Evolutionary conservation across 1,140 invertebrate genomes (phyloP).

Genomic region (Uloborus diversus): DNA sequence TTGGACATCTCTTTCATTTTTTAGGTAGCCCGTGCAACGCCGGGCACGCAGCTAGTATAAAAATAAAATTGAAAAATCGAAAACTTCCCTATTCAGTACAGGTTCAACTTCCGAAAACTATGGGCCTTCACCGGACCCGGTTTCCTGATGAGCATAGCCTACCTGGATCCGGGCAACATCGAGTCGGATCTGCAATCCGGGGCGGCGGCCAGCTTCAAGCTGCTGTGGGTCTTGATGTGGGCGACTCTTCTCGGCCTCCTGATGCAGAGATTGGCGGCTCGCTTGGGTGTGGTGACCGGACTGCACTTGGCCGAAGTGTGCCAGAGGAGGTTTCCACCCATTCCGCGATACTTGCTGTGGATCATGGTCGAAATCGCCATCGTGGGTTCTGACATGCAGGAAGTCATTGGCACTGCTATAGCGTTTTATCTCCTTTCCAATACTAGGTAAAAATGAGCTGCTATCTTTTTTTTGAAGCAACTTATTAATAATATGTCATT

Average conservation of each 20-base stretch:
- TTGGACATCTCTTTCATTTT: too few species aligned
- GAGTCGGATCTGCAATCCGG: conserved; percentile 91
- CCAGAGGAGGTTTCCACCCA: conserved; percentile 79
- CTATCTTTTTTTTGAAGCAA: too few species aligned
- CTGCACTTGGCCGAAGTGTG: conserved; percentile 85
- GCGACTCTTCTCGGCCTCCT: conserved; percentile 86
- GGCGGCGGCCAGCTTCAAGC: conserved; percentile 71
- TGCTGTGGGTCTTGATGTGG: conserved; percentile 87
- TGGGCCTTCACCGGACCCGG: conserved; percentile 94
- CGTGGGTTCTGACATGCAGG: conserved; percentile 94
- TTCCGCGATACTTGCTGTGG: conserved; percentile 85
- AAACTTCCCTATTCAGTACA: too few species aligned
- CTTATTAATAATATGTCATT: too few species aligned
- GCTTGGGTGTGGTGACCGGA: conserved; percentile 86
- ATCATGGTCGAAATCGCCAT: conserved; percentile 95
- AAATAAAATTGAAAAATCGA: too few species aligned
- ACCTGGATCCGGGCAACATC: conserved; percentile 92
- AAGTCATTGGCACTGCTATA: conserved; percentile 91
- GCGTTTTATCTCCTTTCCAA: conserved; percentile 89
- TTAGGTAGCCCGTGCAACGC: too few species aligned
- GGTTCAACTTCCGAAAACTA: conserved; percentile 86
- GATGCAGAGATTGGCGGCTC: conserved; percentile 84
- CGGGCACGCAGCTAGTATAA: too few species aligned
- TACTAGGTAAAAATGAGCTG: conserved; percentile 65
- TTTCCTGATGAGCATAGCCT: conserved; percentile 93